Evolutionary conservation across 2,113 vertebrate species (phyloP), one percentile per base, ranked within the genome.

Genomic region (Pithys albifrons): DNA sequence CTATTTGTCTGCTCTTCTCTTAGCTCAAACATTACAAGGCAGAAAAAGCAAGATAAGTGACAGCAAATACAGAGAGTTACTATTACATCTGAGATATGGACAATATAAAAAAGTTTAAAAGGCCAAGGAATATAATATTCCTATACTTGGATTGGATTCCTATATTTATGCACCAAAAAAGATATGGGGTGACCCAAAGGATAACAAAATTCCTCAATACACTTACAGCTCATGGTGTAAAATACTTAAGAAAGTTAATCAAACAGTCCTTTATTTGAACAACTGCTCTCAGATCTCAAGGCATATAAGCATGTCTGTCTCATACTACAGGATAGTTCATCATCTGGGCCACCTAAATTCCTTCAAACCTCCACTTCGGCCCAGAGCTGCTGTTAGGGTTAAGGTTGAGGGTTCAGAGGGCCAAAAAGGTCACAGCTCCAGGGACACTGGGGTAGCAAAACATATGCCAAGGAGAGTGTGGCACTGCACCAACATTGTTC

Each of bases 61-160:
- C 54, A 88, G 58, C 41, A 71, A 81, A 76, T 25, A 29, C 27
- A n/a, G 16, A 49, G 55, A 18, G n/a, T 51, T 62, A 54, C 49
- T 65, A 12, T 51, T 45, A 49, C 1, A 2, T 3, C 0, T 62
- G 43, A 85, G 4, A 7, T 33, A 14, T 17, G 11, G 14, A 24
- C 46, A 62, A 64, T 0, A 1, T 35, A 76, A 69, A 51, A 61
- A 25, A 15, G 5, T 20, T 1, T 6, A 48, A 86, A 72, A 52
- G 41, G 5, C 6, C 46, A 58, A 22, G 19, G 4, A 81, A n/a
- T 37, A 23, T 16, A 29, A 45, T 1, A 6, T 14, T 51, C 12
- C 23, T 52, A 52, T 52, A 52, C 51, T 28, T 52, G 49, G 49
- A 52, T 52, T 52, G 12, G 8, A 82, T 70, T 76, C 31, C 55